These are phyloP conservation scores for Podiceps cristatus DNA, from an alignment of 2,113 vertebrate genomes.

Conservation along the genomic window DNA sequence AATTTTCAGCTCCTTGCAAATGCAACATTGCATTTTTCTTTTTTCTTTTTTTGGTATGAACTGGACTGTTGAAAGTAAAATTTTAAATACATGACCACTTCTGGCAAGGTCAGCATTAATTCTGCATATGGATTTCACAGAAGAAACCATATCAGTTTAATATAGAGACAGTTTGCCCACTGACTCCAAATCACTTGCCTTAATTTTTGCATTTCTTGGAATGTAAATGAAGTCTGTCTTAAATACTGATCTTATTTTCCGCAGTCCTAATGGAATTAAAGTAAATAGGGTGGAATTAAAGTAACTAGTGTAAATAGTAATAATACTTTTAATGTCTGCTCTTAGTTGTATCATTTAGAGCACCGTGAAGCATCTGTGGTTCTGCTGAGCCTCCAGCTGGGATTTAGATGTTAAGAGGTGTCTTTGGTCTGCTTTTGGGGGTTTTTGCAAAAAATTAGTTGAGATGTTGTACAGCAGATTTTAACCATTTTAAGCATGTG, in stretches of 20 bases:
- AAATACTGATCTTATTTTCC: background rate
- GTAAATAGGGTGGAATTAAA: background rate
- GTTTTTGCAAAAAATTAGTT: background rate
- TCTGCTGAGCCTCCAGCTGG: background rate
- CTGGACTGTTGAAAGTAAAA: background rate
- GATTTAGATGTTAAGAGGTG: background rate
- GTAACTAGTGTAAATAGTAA: too few species aligned
- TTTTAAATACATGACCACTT: background rate
- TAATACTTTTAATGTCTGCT: background rate
- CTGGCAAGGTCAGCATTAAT: background rate
- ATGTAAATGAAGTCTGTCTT: background rate
- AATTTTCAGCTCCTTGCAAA: background rate
- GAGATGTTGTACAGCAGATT: background rate
- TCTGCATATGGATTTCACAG: background rate
- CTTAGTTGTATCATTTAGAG: background rate
- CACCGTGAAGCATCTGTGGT: background rate
- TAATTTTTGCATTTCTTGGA: background rate
- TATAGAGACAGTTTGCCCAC: background rate
- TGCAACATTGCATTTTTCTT: background rate
- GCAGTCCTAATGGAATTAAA: background rate
- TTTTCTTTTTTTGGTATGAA: background rate
- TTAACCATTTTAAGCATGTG: background rate
- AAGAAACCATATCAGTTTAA: background rate
- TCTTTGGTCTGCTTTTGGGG: background rate
- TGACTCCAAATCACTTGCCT: background rate